Base-by-base conservation (phyloP, 2,888 invertebrate genomes). In the Synanthedon myopaeformis region DNA sequence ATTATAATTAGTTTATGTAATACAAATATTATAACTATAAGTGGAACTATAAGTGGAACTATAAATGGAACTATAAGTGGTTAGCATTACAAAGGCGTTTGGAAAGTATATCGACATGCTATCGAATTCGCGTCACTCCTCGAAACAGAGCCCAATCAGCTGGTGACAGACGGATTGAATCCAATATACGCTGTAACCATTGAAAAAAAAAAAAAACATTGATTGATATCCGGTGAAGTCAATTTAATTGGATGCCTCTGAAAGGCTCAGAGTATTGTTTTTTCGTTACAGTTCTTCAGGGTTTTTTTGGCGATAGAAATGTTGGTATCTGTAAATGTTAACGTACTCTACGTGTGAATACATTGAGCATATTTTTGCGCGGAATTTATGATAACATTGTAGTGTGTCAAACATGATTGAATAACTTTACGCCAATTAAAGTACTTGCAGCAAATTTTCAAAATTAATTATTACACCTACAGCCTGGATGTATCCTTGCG, bases 101-200 rank as follows among this genome's bases (percentile, higher is more conserved):
- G 14, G 2, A n/a, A 45, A n/a, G 5, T 45, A 14, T 13, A 45
- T 45, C 45, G 45, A 45, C n/a, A 45, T 8, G 52, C 53, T 51
- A 56, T 56, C 55, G 58, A 52, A 56, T 54, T 52, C 53, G 41
- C 54, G 53, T 58, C 56, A 56, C 53, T 49, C 42, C 41, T 19
- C 45, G n/a, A 54, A 17, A 61, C 58, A 54, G 64, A 67, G 59
- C 71, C 74, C 76, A 76, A 78, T 78, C 76, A 74, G 65, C 55
- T 64, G 66, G 72, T 75, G 78, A 75, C 78, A 76, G 75, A 63
- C 72, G 68, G 72, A 78, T 74, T 74, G 76, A 69, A 76, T 75
- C 64, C 72, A 65, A 70, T 70, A 70, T 65, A 56, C 58, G 63
- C 52, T 60, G 64, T 65, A 71, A 70, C 67, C 63, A 60, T 65